Evolutionary conservation across 1,140 invertebrate species (phyloP).

Genomic region (Trichoplusia ni): DNA sequence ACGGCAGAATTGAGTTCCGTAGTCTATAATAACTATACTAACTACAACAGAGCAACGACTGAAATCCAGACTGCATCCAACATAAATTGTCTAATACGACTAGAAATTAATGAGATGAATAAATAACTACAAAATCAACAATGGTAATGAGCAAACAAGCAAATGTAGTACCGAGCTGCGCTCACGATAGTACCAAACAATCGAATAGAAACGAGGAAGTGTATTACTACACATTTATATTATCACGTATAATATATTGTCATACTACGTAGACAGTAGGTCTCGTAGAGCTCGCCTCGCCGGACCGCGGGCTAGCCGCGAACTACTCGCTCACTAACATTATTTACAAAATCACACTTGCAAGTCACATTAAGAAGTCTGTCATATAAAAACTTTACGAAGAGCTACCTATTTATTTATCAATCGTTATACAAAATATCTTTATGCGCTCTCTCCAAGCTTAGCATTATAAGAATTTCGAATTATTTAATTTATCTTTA

Average conservation of each 20-base stretch:
- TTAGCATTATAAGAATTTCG: constrained; percentile 60
- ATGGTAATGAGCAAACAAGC: constrained; percentile 71
- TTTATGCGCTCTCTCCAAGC: constrained; percentile 65
- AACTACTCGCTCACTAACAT: constrained; percentile 57
- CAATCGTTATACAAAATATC: constrained; percentile 78
- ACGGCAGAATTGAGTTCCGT: constrained; percentile 57
- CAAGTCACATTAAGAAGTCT: constrained; percentile 75
- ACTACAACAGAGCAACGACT: constrained; percentile 44
- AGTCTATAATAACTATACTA: constrained; percentile 50
- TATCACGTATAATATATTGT: constrained; percentile 59
- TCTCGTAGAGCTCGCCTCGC: constrained; percentile 39
- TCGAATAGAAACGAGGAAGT: constrained; percentile 72
- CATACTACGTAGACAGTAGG: constrained; percentile 53
- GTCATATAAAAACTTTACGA: constrained; percentile 76
- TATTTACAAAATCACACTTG: constrained; percentile 79
- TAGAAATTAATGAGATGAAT: constrained; percentile 62
- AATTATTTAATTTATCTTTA: constrained; percentile 41
- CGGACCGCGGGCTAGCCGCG: constrained; percentile 33
- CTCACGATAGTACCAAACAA: constrained; percentile 62
- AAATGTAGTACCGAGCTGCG: constrained; percentile 69
- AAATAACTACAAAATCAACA: constrained; percentile 57
- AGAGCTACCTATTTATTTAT: constrained; percentile 68
- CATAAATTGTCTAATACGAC: constrained; percentile 64
- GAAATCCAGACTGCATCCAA: constrained; percentile 38
- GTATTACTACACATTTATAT: constrained; percentile 75